Evolutionary conservation across 2,113 vertebrate species (phyloP).

Genomic region (human): GRCh38 chr21:30901001-30901500

Average conservation of each 20-base stretch:
- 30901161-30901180: not conserved
- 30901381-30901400: not conserved
- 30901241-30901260: not conserved
- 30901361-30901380: not conserved
- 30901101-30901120: not conserved
- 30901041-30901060: not conserved
- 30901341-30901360: not conserved
- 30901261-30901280: not conserved
- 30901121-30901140: not conserved
- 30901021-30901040: not conserved
- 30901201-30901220: not conserved
- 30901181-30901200: not conserved
- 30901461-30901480: not conserved
- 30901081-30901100: not conserved
- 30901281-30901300: accelerated
- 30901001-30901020: not conserved
- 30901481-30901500: not conserved
- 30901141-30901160: not conserved
- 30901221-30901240: not conserved
- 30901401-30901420: not conserved
- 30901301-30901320: not conserved
- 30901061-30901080: not conserved
- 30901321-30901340: not conserved
- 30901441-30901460: not conserved
- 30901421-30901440: not conserved